A percentile compares a stretch with the other conserved stretches of the same genome.
These are phyloP conservation scores for Threskiornis aethiopicus DNA, from an alignment of 2,797 vertebrate genomes.

Conservation along the genomic window DNA sequence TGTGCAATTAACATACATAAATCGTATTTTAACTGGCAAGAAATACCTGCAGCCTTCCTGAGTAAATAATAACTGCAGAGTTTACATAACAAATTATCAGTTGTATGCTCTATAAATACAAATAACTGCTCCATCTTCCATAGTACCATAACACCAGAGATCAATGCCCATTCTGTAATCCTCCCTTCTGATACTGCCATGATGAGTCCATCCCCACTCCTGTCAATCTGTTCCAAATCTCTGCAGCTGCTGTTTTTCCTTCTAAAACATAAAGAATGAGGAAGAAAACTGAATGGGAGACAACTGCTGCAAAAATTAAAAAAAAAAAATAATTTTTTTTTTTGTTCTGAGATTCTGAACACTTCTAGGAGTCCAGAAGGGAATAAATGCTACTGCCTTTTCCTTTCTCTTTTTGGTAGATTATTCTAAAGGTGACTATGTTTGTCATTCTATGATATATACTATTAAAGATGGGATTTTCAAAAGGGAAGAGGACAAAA, in stretches of 20 bases:
- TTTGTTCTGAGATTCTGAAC: not conserved
- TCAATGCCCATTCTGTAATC: not conserved
- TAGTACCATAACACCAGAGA: not conserved
- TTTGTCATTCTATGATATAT: not conserved
- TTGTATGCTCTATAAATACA: not conserved
- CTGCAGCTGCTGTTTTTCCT: not conserved
- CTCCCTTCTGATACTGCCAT: not conserved
- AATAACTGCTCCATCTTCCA: not conserved
- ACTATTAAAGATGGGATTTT: not conserved
- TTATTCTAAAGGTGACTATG: not conserved
- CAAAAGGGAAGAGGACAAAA: not conserved
- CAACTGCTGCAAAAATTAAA: not conserved
- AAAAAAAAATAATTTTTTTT: not conserved
- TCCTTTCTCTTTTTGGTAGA: not conserved
- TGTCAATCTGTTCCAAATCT: not conserved
- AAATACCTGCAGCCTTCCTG: not conserved
- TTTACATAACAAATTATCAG: not conserved
- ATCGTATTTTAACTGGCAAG: not conserved
- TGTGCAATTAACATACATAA: not conserved
- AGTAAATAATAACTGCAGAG: not conserved
- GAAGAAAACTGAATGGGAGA: not conserved
- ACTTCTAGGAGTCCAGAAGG: not conserved
- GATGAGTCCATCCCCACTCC: not conserved
- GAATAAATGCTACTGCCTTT: not conserved
- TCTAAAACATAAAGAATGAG: not conserved